Evolutionary conservation across 2,888 invertebrate species (phyloP).

Genomic region (Lomographa bimaculata): DNA sequence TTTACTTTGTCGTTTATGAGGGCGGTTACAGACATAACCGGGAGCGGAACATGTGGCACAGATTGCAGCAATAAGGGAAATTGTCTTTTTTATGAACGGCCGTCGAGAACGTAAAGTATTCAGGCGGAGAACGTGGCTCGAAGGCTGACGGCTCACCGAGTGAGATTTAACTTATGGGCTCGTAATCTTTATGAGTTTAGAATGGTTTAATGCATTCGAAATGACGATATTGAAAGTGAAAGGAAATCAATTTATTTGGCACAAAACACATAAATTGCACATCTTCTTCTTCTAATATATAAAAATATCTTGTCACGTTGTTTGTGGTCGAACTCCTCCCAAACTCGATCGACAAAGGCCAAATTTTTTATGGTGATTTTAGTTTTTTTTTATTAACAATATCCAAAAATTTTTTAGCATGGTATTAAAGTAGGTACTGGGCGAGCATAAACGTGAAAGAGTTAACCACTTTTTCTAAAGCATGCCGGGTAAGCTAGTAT

Average conservation of each 20-base stretch:
- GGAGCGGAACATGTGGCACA: constrained; percentile 76
- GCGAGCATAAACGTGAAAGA: no score
- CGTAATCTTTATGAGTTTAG: constrained; percentile 21
- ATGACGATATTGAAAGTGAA: background rate
- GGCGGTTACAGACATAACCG: constrained; percentile 75
- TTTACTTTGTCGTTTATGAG: constrained; percentile 84
- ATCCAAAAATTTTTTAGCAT: no score
- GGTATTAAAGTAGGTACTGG: no score
- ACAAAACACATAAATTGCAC: no score
- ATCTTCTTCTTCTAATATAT: no score
- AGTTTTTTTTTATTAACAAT: no score
- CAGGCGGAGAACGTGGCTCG: constrained; percentile 50
- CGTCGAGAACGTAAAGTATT: constrained; percentile 72
- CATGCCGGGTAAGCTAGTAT: no score
- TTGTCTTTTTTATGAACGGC: constrained; percentile 83
- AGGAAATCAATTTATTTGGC: background rate
- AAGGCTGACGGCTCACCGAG: constrained; percentile 42
- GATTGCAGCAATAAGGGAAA: constrained; percentile 83
- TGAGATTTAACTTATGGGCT: constrained; percentile 43
- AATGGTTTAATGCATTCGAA: constrained; percentile 14
- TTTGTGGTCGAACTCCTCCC: no score
- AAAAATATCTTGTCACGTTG: no score
- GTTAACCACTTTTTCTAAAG: no score
- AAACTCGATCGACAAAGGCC: no score
- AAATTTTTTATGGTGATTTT: no score